Percentiles rank a stretch among this genome's conserved stretches.
These are phyloP conservation scores for Nilaparvata lugens DNA, from an alignment of 1,140 invertebrate genomes.

Conservation along the genomic window DNA sequence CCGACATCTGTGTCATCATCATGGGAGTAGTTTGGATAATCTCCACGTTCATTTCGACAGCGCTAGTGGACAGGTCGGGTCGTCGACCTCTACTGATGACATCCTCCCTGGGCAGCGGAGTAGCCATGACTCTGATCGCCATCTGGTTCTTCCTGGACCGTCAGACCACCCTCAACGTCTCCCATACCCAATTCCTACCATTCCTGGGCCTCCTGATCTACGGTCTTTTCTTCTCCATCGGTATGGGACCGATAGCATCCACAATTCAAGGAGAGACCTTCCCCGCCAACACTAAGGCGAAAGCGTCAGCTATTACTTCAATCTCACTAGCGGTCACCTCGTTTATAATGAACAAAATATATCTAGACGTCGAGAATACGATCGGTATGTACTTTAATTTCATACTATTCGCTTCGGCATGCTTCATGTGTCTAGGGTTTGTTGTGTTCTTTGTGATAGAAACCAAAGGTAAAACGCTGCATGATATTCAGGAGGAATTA, in stretches of 20 bases:
- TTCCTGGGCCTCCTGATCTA: conserved; percentile 1
- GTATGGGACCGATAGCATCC: background rate
- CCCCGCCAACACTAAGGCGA: conserved; percentile 4
- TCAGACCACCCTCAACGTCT: conserved; percentile 32
- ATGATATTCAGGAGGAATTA: conserved; percentile 57
- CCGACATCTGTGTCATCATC: conserved; percentile 20
- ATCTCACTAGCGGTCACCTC: background rate
- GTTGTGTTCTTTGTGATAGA: conserved; percentile 58
- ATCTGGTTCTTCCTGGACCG: conserved; percentile 39
- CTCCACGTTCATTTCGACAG: conserved; percentile 37
- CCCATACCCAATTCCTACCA: conserved; percentile 29
- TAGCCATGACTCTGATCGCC: conserved; percentile 35
- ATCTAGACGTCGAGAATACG: conserved; percentile 43
- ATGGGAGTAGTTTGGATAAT: conserved; percentile 29
- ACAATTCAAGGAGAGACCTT: conserved; percentile 1
- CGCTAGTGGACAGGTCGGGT: conserved; percentile 39
- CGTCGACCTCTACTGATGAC: conserved; percentile 43
- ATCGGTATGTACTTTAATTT: conserved; percentile 61
- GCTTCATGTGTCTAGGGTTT: conserved; percentile 46
- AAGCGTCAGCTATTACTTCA: conserved; percentile 7
- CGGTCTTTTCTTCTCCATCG: background rate
- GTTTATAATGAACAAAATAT: conserved; percentile 65
- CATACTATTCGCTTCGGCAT: conserved; percentile 66
- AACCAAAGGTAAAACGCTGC: conserved; percentile 66
- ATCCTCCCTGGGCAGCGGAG: conserved; percentile 38